Evolutionary conservation across 2,113 vertebrate genomes (phyloP).

Genomic region (Hepsetus odoe): DNA sequence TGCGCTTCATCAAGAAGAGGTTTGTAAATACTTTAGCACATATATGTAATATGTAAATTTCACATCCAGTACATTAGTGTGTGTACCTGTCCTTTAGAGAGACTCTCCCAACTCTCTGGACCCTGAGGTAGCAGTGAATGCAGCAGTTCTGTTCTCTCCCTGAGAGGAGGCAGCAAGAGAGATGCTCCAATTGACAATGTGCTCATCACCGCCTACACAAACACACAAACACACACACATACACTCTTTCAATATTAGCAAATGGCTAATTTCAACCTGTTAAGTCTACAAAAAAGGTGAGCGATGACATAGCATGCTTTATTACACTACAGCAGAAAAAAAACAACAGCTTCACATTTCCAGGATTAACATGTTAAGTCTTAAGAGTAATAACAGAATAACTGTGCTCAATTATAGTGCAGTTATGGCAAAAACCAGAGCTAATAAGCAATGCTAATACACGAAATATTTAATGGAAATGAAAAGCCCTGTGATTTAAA

Average conservation of each 20-base stretch:
- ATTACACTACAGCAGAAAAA: background rate
- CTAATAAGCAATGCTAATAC: no score
- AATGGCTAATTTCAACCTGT: background rate
- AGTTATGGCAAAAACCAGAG: no score
- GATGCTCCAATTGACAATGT: constrained; percentile 95
- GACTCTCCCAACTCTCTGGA: constrained; percentile 94
- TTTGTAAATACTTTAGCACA: no score
- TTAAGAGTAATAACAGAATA: no score
- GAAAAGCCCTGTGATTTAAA: no score
- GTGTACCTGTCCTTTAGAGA: constrained; percentile 96
- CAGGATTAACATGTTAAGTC: no score
- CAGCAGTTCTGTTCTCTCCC: constrained; percentile 94
- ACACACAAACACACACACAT: constrained; percentile 35
- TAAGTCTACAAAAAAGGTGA: background rate
- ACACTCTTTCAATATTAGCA: constrained; percentile 8
- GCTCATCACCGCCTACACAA: constrained; percentile 89
- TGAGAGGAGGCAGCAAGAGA: constrained; percentile 91
- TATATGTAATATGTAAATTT: background rate
- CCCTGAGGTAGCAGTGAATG: constrained; percentile 97
- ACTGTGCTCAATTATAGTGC: no score
- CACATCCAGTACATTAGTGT: background rate
- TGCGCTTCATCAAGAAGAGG: no score
- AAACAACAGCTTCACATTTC: background rate
- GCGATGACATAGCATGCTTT: background rate
- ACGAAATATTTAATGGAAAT: no score